These are phyloP conservation scores for Eulemur rubriventer DNA, from an alignment of 2,797 vertebrate species.

Conservation along the genomic window DNA sequence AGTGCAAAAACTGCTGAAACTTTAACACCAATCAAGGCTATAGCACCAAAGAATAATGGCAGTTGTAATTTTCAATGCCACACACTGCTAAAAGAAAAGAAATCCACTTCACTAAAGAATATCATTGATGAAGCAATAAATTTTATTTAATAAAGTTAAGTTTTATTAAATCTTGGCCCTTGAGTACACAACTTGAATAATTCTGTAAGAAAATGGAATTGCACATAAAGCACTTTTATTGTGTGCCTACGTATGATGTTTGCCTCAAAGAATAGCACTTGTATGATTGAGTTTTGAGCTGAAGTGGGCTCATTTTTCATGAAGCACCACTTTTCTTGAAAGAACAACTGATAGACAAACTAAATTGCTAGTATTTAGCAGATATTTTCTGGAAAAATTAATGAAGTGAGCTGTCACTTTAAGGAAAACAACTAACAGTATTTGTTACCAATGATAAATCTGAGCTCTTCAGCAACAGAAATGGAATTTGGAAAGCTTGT, in stretches of 20 bases:
- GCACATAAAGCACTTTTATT: background rate
- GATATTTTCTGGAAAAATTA: slow-evolving; percentile 24
- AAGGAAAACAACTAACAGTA: slow-evolving; percentile 6
- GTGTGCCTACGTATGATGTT: no score
- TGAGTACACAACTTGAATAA: background rate
- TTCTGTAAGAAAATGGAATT: background rate
- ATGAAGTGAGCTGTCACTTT: background rate
- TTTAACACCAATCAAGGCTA: no score
- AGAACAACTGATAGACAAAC: background rate
- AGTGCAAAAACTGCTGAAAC: background rate
- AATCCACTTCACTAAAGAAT: background rate
- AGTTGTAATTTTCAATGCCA: background rate
- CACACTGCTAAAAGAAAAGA: background rate
- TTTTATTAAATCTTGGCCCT: background rate
- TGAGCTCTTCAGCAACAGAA: background rate
- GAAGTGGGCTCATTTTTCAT: background rate
- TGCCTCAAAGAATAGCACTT: background rate
- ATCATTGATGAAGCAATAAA: background rate
- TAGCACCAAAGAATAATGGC: background rate
- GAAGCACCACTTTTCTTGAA: background rate
- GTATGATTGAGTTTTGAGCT: background rate
- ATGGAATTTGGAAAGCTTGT: background rate
- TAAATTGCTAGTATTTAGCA: background rate
- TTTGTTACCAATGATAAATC: background rate
- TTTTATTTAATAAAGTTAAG: background rate